Conservation (phyloP, 2,888 invertebrate species). For the Drosophila subsilvestris region DNA sequence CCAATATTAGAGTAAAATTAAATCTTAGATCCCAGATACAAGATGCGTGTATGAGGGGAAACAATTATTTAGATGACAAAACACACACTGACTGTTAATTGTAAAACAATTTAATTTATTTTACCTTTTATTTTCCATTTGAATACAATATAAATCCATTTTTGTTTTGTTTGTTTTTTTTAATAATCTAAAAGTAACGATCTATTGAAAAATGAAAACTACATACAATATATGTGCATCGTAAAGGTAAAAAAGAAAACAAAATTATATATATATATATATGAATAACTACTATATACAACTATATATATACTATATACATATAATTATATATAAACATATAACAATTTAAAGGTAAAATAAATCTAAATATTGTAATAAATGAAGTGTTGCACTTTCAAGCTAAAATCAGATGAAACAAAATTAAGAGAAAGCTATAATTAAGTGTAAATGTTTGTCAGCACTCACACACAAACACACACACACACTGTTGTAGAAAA, state of each 20-base stretch:
- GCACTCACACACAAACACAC: slow-evolving; percentile 29
- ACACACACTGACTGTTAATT: slow-evolving; percentile 84
- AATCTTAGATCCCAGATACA: slow-evolving; percentile 35
- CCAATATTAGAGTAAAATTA: slow-evolving; percentile 66
- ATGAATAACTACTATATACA: slow-evolving; percentile 47
- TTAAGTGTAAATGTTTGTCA: slow-evolving; percentile 50
- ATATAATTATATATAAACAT: slow-evolving; percentile 67
- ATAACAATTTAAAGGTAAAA: slow-evolving; percentile 79
- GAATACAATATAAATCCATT: slow-evolving; percentile 54
- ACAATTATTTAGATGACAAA: slow-evolving; percentile 69
- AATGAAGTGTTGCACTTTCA: slow-evolving; percentile 68
- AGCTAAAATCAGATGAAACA: slow-evolving; percentile 36
- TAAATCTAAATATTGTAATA: slow-evolving; percentile 79
- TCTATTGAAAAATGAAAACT: slow-evolving; percentile 60
- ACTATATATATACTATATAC: slow-evolving; percentile 67
- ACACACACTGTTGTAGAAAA: slow-evolving; percentile 33
- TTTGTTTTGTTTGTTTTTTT: slow-evolving; percentile 54
- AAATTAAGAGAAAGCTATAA: slow-evolving; percentile 33
- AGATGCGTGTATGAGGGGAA: slow-evolving; percentile 48
- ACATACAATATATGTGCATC: slow-evolving; percentile 76
- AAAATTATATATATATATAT: slow-evolving; percentile 51
- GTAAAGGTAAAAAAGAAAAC: slow-evolving; percentile 74
- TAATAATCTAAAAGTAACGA: slow-evolving; percentile 72
- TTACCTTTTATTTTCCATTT: slow-evolving; percentile 54
- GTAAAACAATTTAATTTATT: slow-evolving; percentile 83